These are phyloP conservation scores for Pimpla rufipes DNA, from an alignment of 2,888 invertebrate genomes.

Conservation along the genomic window DNA sequence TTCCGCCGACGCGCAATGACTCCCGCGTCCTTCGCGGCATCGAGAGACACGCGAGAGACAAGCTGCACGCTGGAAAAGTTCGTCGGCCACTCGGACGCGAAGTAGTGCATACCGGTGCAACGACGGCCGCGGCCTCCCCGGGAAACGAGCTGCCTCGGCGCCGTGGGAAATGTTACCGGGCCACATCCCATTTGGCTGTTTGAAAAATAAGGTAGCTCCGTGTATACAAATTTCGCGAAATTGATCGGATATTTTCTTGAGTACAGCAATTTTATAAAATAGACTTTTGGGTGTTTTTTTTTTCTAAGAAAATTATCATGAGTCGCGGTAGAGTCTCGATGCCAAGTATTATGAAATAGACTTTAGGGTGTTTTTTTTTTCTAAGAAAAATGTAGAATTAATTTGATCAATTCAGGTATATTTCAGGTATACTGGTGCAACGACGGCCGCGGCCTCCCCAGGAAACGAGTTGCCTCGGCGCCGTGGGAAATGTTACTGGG, in stretches of 20 bases:
- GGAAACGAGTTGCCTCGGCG: neutral
- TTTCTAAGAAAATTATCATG: no score
- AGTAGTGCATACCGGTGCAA: slow-evolving; percentile 20
- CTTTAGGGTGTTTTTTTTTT: no score
- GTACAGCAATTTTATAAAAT: no score
- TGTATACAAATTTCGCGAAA: no score
- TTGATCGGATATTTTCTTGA: no score
- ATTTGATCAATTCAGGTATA: no score
- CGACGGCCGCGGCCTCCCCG: neutral
- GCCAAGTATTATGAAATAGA: no score
- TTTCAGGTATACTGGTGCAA: slow-evolving; percentile 8
- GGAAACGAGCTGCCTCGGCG: neutral
- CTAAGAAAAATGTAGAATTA: no score
- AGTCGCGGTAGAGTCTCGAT: no score
- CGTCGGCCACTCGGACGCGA: neutral
- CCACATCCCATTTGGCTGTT: neutral
- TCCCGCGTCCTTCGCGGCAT: slow-evolving; percentile 30
- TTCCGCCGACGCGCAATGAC: slow-evolving; percentile 13
- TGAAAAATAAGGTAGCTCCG: no score
- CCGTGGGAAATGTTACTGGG: neutral
- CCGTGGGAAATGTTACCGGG: neutral
- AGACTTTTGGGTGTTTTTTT: no score
- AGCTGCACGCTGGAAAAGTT: slow-evolving; percentile 12
- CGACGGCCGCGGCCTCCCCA: neutral
- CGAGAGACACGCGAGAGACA: neutral